A percentile compares a stretch with the other conserved stretches of the same genome.
Conservation (phyloP, 2,888 invertebrate species). For the Meghimatium bilineatum region DNA sequence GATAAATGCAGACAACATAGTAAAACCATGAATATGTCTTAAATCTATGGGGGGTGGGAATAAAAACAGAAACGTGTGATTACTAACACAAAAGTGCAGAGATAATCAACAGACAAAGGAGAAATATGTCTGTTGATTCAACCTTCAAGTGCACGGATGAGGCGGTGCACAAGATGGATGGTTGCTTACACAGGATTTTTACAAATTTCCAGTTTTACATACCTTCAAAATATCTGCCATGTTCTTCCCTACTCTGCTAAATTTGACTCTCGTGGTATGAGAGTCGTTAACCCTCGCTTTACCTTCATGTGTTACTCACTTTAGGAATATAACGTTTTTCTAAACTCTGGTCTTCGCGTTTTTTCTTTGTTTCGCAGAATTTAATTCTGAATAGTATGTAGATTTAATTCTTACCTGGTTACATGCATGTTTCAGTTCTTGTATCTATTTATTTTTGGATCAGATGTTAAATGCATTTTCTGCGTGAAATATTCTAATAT, state of each 20-base stretch:
- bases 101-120: neutral
- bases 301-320: neutral
- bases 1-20: too few relatives aligned
- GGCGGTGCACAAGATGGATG: neutral
- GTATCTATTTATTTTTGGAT: neutral
- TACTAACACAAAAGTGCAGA: neutral
- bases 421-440: neutral
- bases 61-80: neutral
- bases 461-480: neutral
- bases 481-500: neutral
- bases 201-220: neutral
- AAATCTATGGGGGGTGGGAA: too few relatives aligned
- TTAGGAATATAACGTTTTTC: neutral
- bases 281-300: neutral
- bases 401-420: too few relatives aligned
- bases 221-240: neutral
- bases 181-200: neutral
- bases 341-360: neutral
- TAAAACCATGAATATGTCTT: too few relatives aligned
- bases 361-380: too few relatives aligned
- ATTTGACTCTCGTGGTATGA: neutral
- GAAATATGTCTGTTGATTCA: neutral
- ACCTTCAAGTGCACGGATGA: neutral
- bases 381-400: too few relatives aligned
- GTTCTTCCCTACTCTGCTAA: neutral